Evolutionary conservation across 2,888 invertebrate species (phyloP).

Genomic region (Andrena bucephala): DNA sequence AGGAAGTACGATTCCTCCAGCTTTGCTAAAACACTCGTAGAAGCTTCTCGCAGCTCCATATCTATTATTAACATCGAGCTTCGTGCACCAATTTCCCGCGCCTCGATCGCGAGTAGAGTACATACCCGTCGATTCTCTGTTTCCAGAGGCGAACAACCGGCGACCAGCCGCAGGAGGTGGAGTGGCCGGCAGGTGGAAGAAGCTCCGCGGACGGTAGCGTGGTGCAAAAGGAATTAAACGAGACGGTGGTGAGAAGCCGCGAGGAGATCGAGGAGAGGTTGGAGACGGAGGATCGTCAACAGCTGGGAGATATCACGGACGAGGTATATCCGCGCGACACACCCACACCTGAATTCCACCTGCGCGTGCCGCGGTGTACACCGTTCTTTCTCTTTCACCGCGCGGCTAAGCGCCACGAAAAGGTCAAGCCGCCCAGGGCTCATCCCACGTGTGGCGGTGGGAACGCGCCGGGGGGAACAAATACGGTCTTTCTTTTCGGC

Average conservation of each 20-base stretch:
- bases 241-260: slow-evolving; percentile 91
- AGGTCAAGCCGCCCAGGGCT: slow-evolving; percentile 60
- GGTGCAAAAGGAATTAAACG: slow-evolving; percentile 92
- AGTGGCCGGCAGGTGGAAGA: slow-evolving; percentile 75
- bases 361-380: slow-evolving; percentile 60
- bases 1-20: slow-evolving; percentile 87
- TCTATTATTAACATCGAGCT: background rate
- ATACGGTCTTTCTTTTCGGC: slow-evolving; percentile 13
- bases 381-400: slow-evolving; percentile 35
- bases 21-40: background rate
- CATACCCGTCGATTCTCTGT: background rate
- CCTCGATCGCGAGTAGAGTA: background rate
- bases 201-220: slow-evolving; percentile 87
- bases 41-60: too few species aligned
- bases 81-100: background rate
- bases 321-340: slow-evolving; percentile 87
- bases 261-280: slow-evolving; percentile 93
- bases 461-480: background rate
- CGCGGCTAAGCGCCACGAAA: slow-evolving; percentile 58
- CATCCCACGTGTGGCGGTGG: slow-evolving; percentile 32
- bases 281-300: slow-evolving; percentile 94
- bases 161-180: slow-evolving; percentile 83
- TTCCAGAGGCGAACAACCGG: slow-evolving; percentile 86
- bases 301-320: slow-evolving; percentile 94
- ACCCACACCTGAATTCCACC: slow-evolving; percentile 72